Percentiles rank a stretch among this genome's conserved stretches.
These are phyloP conservation scores for Rhegmatorhina hoffmannsi DNA, from an alignment of 2,113 vertebrate genomes.

Conservation along the genomic window DNA sequence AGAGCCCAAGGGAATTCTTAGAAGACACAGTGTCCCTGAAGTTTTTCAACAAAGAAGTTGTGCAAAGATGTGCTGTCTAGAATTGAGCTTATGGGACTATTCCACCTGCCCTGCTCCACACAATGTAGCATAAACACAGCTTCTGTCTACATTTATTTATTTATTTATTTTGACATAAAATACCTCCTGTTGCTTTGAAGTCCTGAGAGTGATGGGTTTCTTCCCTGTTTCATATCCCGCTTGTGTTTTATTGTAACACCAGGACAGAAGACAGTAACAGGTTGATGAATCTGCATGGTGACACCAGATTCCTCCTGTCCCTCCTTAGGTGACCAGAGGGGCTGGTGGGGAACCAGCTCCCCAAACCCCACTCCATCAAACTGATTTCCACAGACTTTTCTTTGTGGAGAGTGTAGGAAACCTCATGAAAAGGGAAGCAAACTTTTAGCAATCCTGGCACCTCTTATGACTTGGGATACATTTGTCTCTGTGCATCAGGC, in stretches of 20 bases:
- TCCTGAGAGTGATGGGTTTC: background rate
- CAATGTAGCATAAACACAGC: constrained; percentile 5
- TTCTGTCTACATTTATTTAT: constrained; percentile 1
- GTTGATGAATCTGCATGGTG: background rate
- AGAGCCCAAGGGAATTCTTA: constrained; percentile 31
- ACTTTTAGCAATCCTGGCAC: background rate
- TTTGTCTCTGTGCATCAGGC: background rate
- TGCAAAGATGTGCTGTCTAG: background rate
- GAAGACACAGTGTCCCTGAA: background rate
- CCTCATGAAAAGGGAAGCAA: background rate
- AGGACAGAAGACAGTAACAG: background rate
- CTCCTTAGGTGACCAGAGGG: background rate
- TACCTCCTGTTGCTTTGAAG: constrained; percentile 37
- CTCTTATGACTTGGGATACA: background rate
- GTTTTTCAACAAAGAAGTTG: constrained; percentile 40
- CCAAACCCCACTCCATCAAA: background rate
- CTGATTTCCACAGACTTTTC: background rate
- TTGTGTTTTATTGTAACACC: background rate
- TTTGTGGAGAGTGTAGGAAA: background rate
- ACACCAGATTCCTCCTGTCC: background rate
- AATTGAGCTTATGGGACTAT: background rate
- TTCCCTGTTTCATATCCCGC: background rate
- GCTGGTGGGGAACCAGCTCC: background rate
- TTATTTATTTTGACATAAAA: constrained; percentile 42
- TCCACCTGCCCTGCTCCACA: fast-evolving